These are phyloP conservation scores for Zaprionus gabonicus DNA, from an alignment of 1,140 invertebrate genomes.

Conservation along the genomic window DNA sequence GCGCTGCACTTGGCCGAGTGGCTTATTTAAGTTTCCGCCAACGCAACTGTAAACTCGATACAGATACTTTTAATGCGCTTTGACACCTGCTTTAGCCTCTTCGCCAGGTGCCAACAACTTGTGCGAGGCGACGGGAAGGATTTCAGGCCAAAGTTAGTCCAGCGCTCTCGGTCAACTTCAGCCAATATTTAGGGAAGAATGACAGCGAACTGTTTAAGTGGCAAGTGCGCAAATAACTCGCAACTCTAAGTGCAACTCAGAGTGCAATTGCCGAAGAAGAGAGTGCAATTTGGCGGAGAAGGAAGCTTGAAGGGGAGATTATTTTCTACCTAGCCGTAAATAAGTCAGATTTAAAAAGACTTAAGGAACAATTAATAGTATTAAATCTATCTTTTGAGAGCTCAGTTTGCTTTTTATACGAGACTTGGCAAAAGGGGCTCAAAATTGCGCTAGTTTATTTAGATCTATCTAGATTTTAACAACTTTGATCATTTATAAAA, in stretches of 20 bases:
- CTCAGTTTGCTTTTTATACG: no score
- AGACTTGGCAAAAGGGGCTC: no score
- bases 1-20: constrained; percentile 1
- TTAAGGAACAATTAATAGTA: no score
- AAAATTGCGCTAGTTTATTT: no score
- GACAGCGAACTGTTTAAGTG: constrained; percentile 25
- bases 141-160: constrained; percentile 22
- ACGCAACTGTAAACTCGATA: constrained; percentile 30
- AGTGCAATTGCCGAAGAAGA: not conserved
- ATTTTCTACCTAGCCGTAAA: not conserved
- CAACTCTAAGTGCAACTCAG: constrained; percentile 16
- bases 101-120: constrained; percentile 18
- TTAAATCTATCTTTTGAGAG: no score
- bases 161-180: constrained; percentile 21
- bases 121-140: not conserved
- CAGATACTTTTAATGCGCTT: constrained; percentile 53
- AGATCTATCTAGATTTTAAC: no score
- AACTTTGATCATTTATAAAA: no score
- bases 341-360: no score
- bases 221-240: constrained; percentile 9
- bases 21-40: constrained; percentile 15
- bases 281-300: not conserved
- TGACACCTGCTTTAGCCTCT: constrained; percentile 57
- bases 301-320: not conserved
- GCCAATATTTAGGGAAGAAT: constrained; percentile 13